Evolutionary conservation across 2,113 vertebrate species (phyloP).

Genomic region (Dasyornis broadbenti): DNA sequence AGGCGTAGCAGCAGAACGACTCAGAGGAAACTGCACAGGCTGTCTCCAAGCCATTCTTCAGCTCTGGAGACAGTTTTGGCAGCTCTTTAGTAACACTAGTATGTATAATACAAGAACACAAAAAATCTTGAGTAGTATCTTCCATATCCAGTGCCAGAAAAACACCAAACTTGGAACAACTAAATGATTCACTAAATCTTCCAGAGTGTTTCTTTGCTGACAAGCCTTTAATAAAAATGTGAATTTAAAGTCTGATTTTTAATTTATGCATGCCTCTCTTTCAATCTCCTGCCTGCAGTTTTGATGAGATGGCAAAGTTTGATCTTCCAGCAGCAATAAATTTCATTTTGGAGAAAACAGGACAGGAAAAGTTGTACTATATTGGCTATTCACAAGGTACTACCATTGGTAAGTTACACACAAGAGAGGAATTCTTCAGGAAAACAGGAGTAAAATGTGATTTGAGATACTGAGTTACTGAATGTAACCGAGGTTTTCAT

Average conservation of each 20-base stretch:
- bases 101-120: background rate
- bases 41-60: background rate
- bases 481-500: background rate
- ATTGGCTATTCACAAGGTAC: conserved; percentile 85
- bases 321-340: conserved; percentile 83
- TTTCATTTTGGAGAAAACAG: conserved; percentile 77
- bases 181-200: background rate
- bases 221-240: background rate
- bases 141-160: background rate
- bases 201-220: background rate
- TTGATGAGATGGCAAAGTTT: conserved; percentile 84
- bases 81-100: background rate
- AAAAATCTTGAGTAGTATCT: background rate
- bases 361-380: conserved; percentile 79
- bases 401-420: conserved; percentile 69
- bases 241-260: background rate
- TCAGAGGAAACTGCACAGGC: background rate
- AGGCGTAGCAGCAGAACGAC: background rate
- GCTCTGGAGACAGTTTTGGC: background rate
- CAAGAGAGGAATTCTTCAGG: background rate
- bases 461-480: background rate
- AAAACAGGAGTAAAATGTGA: background rate
- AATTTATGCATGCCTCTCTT: background rate
- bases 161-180: background rate
- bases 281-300: conserved; percentile 54